A percentile compares a stretch with the other conserved stretches of the same genome.
Conservation (phyloP, 2,113 vertebrate genomes). For the Lutjanus erythropterus region DNA sequence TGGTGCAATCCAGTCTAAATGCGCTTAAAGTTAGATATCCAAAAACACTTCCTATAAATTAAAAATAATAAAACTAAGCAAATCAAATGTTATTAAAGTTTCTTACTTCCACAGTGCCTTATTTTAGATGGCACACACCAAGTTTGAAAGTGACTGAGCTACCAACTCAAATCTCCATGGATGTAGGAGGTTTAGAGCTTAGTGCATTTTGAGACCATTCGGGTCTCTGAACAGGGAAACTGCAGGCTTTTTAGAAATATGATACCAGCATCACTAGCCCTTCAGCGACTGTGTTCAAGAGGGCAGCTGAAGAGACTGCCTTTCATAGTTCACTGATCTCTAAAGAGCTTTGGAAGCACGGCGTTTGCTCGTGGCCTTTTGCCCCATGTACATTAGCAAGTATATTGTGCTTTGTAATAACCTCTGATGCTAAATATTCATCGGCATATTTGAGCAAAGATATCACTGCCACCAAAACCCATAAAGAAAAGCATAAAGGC, state of each 20-base stretch:
- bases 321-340: slow-evolving; percentile 78
- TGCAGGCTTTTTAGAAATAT: slow-evolving; percentile 68
- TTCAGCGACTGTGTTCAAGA: slow-evolving; percentile 65
- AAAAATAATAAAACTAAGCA: neutral
- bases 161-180: slow-evolving; percentile 44
- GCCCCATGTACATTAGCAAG: slow-evolving; percentile 69
- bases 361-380: slow-evolving; percentile 62
- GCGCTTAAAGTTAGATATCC: neutral
- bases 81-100: neutral
- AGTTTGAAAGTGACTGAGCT: slow-evolving; percentile 23
- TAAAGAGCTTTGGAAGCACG: slow-evolving; percentile 71
- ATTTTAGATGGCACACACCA: neutral
- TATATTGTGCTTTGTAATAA: slow-evolving; percentile 68
- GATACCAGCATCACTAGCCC: slow-evolving; percentile 65
- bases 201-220: slow-evolving; percentile 64
- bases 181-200: slow-evolving; percentile 34
- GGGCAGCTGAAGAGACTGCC: slow-evolving; percentile 67
- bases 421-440: slow-evolving; percentile 67
- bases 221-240: slow-evolving; percentile 64
- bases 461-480: slow-evolving; percentile 46
- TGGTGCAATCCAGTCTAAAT: too few relatives aligned
- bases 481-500: slow-evolving; percentile 27
- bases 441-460: slow-evolving; percentile 53
- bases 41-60: neutral
- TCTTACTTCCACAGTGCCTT: neutral